Percentiles rank a stretch among this genome's conserved stretches.
phyloP scores from a whole-genome alignment of 2,888 invertebrate genomes.

The Stomorhina lunata region DNA sequence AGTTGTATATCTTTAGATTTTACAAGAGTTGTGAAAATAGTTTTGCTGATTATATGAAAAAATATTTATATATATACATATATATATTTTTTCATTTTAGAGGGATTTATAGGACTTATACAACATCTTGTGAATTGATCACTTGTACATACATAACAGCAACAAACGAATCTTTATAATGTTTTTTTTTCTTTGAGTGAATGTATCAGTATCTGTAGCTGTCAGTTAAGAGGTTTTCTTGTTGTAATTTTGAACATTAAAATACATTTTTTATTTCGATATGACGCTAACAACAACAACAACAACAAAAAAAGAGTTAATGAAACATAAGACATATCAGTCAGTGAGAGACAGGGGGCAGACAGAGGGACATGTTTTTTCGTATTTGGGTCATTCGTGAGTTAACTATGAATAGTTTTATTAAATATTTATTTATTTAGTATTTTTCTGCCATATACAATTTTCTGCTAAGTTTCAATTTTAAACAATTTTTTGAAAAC shows the following conservation, averaged over 20 bases:
- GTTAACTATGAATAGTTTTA: slow-evolving; percentile 56
- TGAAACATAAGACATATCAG: slow-evolving; percentile 53
- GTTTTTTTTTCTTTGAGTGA: background rate
- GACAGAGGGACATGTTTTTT: slow-evolving; percentile 11
- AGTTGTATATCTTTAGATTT: background rate
- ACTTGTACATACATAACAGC: background rate
- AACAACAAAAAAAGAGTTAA: slow-evolving; percentile 53
- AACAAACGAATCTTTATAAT: background rate
- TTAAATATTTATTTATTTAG: slow-evolving; percentile 17
- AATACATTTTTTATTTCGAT: slow-evolving; percentile 26
- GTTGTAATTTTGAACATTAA: background rate
- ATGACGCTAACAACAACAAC: slow-evolving; percentile 35
- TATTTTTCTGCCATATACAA: background rate
- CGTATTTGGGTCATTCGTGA: slow-evolving; percentile 66
- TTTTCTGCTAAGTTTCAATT: no score
- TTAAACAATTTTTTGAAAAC: no score
- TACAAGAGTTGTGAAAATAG: no score
- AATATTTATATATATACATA: no score
- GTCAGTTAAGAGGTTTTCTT: slow-evolving; percentile 10
- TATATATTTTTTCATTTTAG: no score
- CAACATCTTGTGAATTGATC: no score
- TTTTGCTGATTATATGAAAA: no score
- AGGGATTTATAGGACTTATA: no score
- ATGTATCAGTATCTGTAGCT: slow-evolving; percentile 6
- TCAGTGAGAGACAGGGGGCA: no score